These are phyloP conservation scores for Psittacula cyanocephala DNA, from an alignment of 2,113 vertebrate genomes.

Conservation along the genomic window DNA sequence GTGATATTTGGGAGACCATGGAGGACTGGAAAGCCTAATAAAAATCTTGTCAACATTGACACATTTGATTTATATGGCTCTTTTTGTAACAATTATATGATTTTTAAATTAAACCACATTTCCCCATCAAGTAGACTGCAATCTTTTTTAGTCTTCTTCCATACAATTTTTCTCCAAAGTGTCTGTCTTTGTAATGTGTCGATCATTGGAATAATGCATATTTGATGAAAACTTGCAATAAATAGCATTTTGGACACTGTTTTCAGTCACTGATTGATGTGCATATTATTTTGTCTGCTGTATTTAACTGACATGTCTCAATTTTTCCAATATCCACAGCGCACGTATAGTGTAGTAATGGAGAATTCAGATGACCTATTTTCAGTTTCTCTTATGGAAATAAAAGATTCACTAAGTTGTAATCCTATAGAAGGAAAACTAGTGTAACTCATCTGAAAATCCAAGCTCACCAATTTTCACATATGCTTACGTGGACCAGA, in stretches of 20 bases:
- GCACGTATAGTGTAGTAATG: not conserved
- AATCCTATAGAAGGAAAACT: not conserved
- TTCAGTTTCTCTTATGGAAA: constrained; percentile 44
- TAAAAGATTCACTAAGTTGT: constrained; percentile 6
- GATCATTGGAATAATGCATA: constrained; percentile 70
- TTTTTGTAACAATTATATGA: constrained; percentile 64
- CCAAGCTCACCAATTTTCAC: constrained; percentile 15
- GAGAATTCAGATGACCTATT: constrained; percentile 52
- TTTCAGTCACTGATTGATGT: constrained; percentile 65
- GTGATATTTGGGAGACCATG: not conserved
- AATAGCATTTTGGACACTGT: constrained; percentile 65
- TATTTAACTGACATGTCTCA: constrained; percentile 43
- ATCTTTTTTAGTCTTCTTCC: constrained; percentile 39
- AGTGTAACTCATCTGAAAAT: constrained; percentile 37
- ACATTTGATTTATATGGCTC: constrained; percentile 65
- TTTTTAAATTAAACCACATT: constrained; percentile 65
- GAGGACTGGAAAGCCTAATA: constrained; percentile 1
- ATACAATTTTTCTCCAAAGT: constrained; percentile 64
- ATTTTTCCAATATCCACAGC: not conserved
- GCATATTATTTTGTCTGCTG: constrained; percentile 63
- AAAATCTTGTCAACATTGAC: constrained; percentile 60
- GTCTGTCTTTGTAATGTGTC: constrained; percentile 57
- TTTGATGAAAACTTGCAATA: constrained; percentile 75
- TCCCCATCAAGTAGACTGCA: constrained; percentile 37
- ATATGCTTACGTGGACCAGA: not conserved